Evolutionary conservation across 2,113 vertebrate genomes (phyloP).

Genomic region (Laticauda colubrina): DNA sequence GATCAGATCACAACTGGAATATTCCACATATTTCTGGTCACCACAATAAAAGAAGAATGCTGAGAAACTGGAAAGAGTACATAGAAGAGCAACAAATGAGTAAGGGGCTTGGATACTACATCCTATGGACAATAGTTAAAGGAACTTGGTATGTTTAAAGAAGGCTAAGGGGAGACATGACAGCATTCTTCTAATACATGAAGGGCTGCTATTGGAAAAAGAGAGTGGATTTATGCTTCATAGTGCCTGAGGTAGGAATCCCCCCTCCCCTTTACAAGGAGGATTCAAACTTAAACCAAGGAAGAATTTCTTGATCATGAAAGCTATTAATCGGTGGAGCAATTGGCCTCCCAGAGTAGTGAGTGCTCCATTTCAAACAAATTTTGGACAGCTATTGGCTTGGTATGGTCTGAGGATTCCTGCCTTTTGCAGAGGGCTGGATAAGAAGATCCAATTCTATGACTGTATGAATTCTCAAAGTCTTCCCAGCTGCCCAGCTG

Average conservation of each 20-base stretch:
- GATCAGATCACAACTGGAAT: background rate
- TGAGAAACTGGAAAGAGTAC: background rate
- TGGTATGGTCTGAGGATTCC: background rate
- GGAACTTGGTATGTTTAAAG: background rate
- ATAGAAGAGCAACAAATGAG: background rate
- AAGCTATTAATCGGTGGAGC: background rate
- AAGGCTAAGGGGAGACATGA: background rate
- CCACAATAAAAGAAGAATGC: background rate
- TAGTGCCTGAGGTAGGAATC: background rate
- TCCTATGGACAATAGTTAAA: background rate
- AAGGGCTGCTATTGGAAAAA: background rate
- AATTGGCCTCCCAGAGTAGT: background rate
- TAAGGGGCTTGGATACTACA: background rate
- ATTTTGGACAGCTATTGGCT: background rate
- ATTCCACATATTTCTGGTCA: no score
- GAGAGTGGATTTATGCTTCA: background rate
- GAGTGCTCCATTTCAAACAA: background rate
- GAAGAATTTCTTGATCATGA: background rate
- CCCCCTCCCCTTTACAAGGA: background rate
- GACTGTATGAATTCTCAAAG: background rate
- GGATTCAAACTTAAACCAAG: background rate
- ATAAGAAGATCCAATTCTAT: background rate
- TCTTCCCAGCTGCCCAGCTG: background rate
- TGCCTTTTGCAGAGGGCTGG: background rate
- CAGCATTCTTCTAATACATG: background rate